Conservation (phyloP, 2,113 vertebrate species). For the Mungos mungo region DNA sequence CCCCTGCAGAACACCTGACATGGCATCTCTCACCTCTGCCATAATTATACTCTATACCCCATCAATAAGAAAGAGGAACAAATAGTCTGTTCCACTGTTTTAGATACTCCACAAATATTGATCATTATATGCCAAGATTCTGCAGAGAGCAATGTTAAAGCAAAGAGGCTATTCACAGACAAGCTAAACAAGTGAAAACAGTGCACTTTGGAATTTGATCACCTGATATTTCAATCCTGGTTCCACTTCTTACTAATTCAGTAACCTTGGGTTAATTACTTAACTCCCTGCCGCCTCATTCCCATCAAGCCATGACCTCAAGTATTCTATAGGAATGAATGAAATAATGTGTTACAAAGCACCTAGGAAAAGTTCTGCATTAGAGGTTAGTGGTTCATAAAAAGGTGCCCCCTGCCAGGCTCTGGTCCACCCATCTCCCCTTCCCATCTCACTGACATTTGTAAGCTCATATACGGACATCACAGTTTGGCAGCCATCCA, state of each 20-base stretch:
- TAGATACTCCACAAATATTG: conserved; percentile 17
- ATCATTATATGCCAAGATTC: background rate
- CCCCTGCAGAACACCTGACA: background rate
- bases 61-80: background rate
- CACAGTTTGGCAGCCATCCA: background rate
- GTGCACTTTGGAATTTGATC: background rate
- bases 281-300: background rate
- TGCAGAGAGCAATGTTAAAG: background rate
- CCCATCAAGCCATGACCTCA: background rate
- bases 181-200: background rate
- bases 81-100: background rate
- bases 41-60: background rate
- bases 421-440: background rate
- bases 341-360: background rate
- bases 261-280: background rate
- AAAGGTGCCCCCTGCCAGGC: background rate
- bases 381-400: background rate
- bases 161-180: background rate
- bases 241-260: background rate
- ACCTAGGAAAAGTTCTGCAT: background rate
- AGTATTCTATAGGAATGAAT: background rate
- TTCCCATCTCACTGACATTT: background rate
- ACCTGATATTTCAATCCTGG: background rate
- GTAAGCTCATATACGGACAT: background rate
- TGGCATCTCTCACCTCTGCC: background rate